Evolutionary conservation across 2,797 vertebrate genomes (phyloP).

Genomic region (Acanthiza pusilla): DNA sequence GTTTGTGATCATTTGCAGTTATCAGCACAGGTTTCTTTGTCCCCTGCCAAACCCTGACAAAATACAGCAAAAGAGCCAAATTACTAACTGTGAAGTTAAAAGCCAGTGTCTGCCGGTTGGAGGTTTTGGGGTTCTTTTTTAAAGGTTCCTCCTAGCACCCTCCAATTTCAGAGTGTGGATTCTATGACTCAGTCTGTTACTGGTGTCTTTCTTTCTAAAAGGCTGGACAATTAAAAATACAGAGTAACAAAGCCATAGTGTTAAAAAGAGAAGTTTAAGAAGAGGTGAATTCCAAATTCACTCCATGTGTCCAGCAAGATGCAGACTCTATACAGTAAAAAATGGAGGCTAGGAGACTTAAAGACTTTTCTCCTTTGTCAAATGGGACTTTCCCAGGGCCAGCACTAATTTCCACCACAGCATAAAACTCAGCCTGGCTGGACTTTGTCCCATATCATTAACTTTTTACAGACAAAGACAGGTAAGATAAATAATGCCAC

Average conservation of each 20-base stretch:
- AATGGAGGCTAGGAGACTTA: neutral
- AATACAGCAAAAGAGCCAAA: neutral
- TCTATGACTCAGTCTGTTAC: neutral
- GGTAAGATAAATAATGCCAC: neutral
- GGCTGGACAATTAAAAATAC: neutral
- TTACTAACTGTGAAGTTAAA: neutral
- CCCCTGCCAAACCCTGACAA: neutral
- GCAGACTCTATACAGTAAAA: neutral
- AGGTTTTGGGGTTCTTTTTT: neutral
- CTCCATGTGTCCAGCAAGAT: neutral
- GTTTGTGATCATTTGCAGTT: neutral
- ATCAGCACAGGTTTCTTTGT: neutral
- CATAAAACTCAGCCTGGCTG: neutral
- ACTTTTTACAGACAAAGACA: neutral
- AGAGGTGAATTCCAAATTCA: neutral
- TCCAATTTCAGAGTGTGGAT: neutral
- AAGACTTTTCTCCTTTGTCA: neutral
- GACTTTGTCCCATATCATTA: neutral
- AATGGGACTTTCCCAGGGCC: neutral
- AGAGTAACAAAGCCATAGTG: neutral
- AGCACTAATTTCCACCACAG: neutral
- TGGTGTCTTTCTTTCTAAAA: neutral
- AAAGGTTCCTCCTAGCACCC: neutral
- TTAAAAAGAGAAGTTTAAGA: neutral
- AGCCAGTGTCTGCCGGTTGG: neutral